Base-by-base conservation (phyloP, 1,140 invertebrate species). In the Spodoptera litura region DNA sequence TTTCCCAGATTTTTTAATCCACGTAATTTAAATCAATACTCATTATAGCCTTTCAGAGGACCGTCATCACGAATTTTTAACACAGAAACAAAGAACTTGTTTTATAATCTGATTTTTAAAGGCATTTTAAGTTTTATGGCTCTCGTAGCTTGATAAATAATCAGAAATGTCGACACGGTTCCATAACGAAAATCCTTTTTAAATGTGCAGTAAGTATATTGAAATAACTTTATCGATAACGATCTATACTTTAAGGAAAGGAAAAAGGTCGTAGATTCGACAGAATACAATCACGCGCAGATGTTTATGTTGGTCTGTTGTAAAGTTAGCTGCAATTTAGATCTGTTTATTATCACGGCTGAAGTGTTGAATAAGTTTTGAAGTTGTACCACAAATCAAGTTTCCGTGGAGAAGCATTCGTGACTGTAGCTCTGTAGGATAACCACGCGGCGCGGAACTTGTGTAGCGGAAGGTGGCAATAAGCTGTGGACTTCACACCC, bases 21-120 rank as follows among this genome's bases (percentile, higher is more conserved):
- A 85, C 89, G 86, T 87, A 91, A 91, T 93, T 93, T 93, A 92
- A 94, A 94, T 94, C 93, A 94, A 94, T 94, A 92, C 91, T 91
- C 91, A 91, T 93, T 94, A 94, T 93, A 89, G 89, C 83, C 90
- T 89, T 90, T 82, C 84, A 88, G 92, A 91, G 87, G 91, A 92
- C 90, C 89, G 89, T 90, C 89, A 90, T 92, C 85, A 88, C 77
- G 87, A 86, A 88, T 85, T 87, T 89, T 90, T 87, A 90, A 87
- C 88, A 89, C 81, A 85, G 85, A 83, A 88, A 92, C 88, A 91
- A 87, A 87, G 87, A 91, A 89, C 89, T 89, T 93, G 89, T 93
- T 92, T 91, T 91, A 93, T 90, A 82, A 89, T 89, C 85, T 86
- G 85, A 89, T 91, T 89, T 88, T 90, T 91, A 87, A 88, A 93